Base-by-base conservation (phyloP, 2,888 invertebrate species). In the Julus scanicus region DNA sequence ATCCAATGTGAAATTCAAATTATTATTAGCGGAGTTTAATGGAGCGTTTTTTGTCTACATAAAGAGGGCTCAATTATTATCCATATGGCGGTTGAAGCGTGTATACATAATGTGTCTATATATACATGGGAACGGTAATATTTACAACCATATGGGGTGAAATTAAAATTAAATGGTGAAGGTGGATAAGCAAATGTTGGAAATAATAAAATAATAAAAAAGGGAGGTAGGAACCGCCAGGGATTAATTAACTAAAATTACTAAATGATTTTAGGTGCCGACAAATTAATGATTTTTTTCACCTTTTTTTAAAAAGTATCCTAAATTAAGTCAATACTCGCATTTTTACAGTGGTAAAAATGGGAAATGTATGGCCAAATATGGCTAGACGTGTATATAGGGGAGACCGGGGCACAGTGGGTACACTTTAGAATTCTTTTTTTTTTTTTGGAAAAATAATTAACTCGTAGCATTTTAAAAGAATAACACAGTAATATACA, bases 231-330 rank as follows among this genome's bases (percentile, higher is more conserved):
- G 15, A 53, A 53, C 15, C 53, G 5, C 57, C n/a, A 17, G 57
- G 57, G 57, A 57, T 57, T 57, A 57, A 57, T 57, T 57, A 57
- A n/a, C n/a, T n/a, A n/a, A n/a, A n/a, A n/a, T n/a, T n/a, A 57
- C 57, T 57, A 57, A n/a, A 17, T 57, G 57, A 57, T n/a, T 57
- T 57, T 57, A 15, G 57, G 17, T n/a, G 57, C 57, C n/a, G 57
- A 53, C 57, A n/a, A n/a, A 57, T 57, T 57, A 57, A 57, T 15
- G 17, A 5, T 17, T 57, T n/a, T 57, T 57, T 2, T 17, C 17
- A 1, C 2, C 6, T 57, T 57, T 57, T n/a, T 44, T 44, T 44
- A 44, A 44, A n/a, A 57, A 57, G 57, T n/a, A 15, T 53, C 53
- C 53, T 53, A n/a, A n/a, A n/a, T n/a, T n/a, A n/a, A n/a, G n/a